These are phyloP conservation scores for Hippocampus comes DNA, from an alignment of 2,113 vertebrate genomes.

Conservation along the genomic window DNA sequence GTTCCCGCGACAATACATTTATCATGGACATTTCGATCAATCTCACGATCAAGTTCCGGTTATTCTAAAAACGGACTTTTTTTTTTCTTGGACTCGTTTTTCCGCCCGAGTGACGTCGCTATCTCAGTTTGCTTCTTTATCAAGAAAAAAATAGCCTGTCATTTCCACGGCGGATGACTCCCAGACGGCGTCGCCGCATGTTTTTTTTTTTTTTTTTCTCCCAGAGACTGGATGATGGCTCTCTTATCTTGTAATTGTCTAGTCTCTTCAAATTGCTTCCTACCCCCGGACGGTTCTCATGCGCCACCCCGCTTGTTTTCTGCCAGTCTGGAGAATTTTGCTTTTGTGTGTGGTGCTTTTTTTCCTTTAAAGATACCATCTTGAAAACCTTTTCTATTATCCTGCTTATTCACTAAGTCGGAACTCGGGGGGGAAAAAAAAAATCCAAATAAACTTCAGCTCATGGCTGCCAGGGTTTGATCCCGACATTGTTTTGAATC, in stretches of 20 bases:
- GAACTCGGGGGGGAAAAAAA: too few species aligned
- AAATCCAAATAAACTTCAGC: too few species aligned
- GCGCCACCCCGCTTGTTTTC: not conserved
- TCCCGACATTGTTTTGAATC: not conserved
- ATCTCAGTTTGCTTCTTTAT: not conserved
- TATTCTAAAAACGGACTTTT: not conserved
- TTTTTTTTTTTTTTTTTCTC: not conserved
- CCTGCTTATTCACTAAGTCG: too few species aligned
- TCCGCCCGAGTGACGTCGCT: not conserved
- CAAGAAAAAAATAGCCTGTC: not conserved
- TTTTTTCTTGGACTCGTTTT: not conserved
- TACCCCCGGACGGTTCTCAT: not conserved
- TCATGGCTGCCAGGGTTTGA: not conserved
- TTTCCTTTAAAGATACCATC: too few species aligned
- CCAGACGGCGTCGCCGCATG: not conserved
- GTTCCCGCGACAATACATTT: not conserved
- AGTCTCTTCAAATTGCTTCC: slow-evolving; percentile 1
- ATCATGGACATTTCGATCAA: not conserved
- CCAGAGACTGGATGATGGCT: not conserved
- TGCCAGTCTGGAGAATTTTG: not conserved
- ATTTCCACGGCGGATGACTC: not conserved
- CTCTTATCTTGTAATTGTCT: slow-evolving; percentile 1
- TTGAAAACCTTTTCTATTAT: too few species aligned
- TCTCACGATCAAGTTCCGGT: not conserved
- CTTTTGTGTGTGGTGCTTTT: not conserved